These are phyloP conservation scores for Epinotia brunnichana DNA, from an alignment of 2,888 invertebrate genomes.

Conservation along the genomic window DNA sequence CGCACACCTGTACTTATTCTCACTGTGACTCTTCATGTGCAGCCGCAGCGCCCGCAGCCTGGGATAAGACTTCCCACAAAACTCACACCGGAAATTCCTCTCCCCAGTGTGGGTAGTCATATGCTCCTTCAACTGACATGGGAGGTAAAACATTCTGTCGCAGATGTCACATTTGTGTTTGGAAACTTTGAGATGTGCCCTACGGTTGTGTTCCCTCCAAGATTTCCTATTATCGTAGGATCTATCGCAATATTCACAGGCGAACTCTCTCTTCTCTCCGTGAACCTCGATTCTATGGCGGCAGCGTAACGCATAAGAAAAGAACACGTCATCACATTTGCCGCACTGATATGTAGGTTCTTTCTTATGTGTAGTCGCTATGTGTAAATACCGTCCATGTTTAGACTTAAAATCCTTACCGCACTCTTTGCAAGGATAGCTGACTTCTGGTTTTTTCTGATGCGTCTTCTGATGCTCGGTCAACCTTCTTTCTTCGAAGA, in stretches of 20 bases:
- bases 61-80: slow-evolving; percentile 80
- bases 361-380: slow-evolving; percentile 54
- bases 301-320: slow-evolving; percentile 52
- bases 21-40: slow-evolving; percentile 79
- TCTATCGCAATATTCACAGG: slow-evolving; percentile 60
- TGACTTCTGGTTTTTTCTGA: slow-evolving; percentile 63
- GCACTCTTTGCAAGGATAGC: slow-evolving; percentile 67
- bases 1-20: slow-evolving; percentile 76
- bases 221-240: slow-evolving; percentile 60
- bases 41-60: slow-evolving; percentile 71
- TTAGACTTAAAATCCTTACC: slow-evolving; percentile 59
- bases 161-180: slow-evolving; percentile 71
- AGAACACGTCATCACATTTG: slow-evolving; percentile 55
- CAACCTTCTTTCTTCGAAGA: slow-evolving; percentile 76
- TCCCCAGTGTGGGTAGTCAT: slow-evolving; percentile 80
- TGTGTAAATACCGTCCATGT: slow-evolving; percentile 54
- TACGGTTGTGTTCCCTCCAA: slow-evolving; percentile 58
- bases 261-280: slow-evolving; percentile 56
- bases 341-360: slow-evolving; percentile 56
- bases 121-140: slow-evolving; percentile 72
- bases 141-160: slow-evolving; percentile 65
- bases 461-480: slow-evolving; percentile 70
- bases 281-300: slow-evolving; percentile 58
- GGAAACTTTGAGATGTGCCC: slow-evolving; percentile 58
- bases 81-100: slow-evolving; percentile 74